A percentile compares a stretch with the other conserved stretches of the same genome.
Evolutionary conservation across 1,140 invertebrate species (phyloP).

Genomic region (Drosophila virilis): DNA sequence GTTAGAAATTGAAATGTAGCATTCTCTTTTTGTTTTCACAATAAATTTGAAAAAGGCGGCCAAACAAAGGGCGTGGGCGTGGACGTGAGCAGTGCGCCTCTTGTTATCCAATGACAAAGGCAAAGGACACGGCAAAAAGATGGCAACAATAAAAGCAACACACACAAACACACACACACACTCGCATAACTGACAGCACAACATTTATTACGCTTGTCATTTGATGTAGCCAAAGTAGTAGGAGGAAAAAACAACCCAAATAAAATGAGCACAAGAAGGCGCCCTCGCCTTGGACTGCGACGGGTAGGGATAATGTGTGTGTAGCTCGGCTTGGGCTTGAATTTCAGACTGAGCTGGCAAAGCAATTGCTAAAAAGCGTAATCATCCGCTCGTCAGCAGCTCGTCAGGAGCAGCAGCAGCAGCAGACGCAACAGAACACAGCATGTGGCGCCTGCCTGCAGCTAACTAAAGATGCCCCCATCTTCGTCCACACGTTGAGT

Average conservation of each 20-base stretch:
- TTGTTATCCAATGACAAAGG: conserved; percentile 62
- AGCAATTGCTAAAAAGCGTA: conserved; percentile 75
- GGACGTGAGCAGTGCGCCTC: conserved; percentile 47
- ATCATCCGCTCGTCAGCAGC: conserved; percentile 76
- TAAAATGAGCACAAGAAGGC: conserved; percentile 66
- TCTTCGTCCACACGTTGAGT: conserved; percentile 46
- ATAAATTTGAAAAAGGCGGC: conserved; percentile 61
- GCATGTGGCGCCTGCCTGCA: conserved; percentile 53
- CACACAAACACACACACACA: conserved; percentile 17
- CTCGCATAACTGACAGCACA: conserved; percentile 67
- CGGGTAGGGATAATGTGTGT: not conserved
- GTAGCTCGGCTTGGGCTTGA: conserved; percentile 28
- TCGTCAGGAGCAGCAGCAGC: conserved; percentile 45
- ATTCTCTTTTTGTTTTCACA: conserved; percentile 30
- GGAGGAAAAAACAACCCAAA: conserved; percentile 52
- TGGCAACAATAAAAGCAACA: conserved; percentile 71
- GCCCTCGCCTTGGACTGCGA: conserved; percentile 13
- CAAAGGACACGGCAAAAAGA: conserved; percentile 68
- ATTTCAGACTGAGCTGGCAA: conserved; percentile 35
- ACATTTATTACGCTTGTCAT: conserved; percentile 83
- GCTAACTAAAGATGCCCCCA: conserved; percentile 36
- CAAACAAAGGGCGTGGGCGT: conserved; percentile 59
- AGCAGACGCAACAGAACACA: conserved; percentile 27
- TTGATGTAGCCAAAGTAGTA: conserved; percentile 36
- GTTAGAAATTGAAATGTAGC: conserved; percentile 30